Base-by-base conservation (phyloP, 2,797 vertebrate species). In the Fundulus diaphanus region DNA sequence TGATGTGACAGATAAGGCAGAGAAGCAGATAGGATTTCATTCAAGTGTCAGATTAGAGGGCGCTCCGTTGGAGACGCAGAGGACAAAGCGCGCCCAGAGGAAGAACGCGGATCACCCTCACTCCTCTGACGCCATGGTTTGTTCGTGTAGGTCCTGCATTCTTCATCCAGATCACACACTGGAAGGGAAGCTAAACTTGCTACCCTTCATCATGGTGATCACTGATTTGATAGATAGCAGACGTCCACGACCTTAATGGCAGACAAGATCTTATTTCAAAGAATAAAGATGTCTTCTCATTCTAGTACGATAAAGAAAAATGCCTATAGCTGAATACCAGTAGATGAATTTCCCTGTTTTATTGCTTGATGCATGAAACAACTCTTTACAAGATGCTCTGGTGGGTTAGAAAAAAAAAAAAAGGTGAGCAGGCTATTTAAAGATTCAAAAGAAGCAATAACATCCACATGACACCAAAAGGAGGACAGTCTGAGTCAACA, bases 1-100 rank as follows among this genome's bases (percentile, higher is more conserved):
- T 84, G 78, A 86, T 84, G 69, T n/a, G 31, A 86, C 77, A 72
- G 85, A 87, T 88, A 84, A 84, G 48, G 49, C 68, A 72, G 85
- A 73, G 87, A 57, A 75, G 79, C 76, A 84, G 87, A 92, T 86
- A 88, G 81, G 74, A 80, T 89, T 88, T 90, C 81, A 89, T 82
- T 91, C 85, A 86, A 90, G 87, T 85, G 85, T 90, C 87, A 87
- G 89, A 91, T 89, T 88, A 92, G 85, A 92, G 76, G 77, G 85
- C 74, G 82, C 80, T 85, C 89, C 91, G 86, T 87, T 90, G 75
- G 78, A 11, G 72, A 42, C 83, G 59, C 69, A 82, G 84, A 86
- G 82, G 84, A 79, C 81, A 82, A 78, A 79, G 77, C 76, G 69
- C 31, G 85, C 82, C 85, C 76, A 73, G 82, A 85, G 84, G 83